Conservation (phyloP, 2,113 vertebrate genomes). For the Sorex araneus region DNA sequence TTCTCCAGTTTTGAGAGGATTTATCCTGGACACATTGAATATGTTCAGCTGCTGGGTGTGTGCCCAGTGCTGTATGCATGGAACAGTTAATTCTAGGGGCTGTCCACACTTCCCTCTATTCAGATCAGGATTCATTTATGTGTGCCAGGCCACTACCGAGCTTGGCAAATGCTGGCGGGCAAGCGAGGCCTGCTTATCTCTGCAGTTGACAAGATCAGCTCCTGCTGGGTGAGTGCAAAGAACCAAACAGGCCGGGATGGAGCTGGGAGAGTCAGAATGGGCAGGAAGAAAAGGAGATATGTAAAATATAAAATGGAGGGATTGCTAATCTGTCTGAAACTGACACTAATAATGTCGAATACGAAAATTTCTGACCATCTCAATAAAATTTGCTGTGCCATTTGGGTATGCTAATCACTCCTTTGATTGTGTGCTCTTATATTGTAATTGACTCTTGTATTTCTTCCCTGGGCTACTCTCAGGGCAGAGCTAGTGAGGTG, state of each 20-base stretch:
- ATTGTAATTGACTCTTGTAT: background rate
- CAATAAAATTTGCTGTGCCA: background rate
- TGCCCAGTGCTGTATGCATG: slow-evolving; percentile 73
- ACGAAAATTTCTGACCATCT: background rate
- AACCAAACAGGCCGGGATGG: background rate
- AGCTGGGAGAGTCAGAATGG: background rate
- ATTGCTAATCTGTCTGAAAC: background rate
- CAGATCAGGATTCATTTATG: slow-evolving; percentile 74
- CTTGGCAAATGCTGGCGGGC: slow-evolving; percentile 78
- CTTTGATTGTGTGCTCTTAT: background rate
- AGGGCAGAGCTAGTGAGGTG: background rate
- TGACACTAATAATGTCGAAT: background rate
- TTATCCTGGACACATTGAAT: slow-evolving; percentile 66
- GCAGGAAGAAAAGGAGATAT: background rate
- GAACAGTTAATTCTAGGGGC: slow-evolving; percentile 78
- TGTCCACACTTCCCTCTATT: slow-evolving; percentile 65
- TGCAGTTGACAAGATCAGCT: slow-evolving; percentile 61
- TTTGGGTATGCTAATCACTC: background rate
- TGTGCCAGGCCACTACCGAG: slow-evolving; percentile 80
- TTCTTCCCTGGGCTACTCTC: background rate
- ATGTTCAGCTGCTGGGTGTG: slow-evolving; percentile 66
- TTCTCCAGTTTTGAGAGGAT: slow-evolving; percentile 61
- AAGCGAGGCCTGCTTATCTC: slow-evolving; percentile 64
- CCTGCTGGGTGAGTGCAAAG: slow-evolving; percentile 53
- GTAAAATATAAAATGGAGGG: background rate